Evolutionary conservation across 30 jellyfish, hydroid and myxozoan species (phyloP).

Genomic region (Mastigias papua): DNA sequence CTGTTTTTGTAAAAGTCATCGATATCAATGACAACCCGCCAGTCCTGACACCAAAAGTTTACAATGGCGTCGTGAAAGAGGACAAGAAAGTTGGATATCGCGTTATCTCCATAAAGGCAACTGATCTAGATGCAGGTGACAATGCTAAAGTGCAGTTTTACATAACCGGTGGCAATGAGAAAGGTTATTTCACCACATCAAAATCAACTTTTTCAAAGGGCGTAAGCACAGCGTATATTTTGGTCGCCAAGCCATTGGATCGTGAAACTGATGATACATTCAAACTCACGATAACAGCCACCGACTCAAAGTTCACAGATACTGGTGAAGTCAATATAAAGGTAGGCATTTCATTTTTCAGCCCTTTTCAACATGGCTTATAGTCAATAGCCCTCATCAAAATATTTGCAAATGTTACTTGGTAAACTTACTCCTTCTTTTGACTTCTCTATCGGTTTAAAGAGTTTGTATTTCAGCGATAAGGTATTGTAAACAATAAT

Average conservation of each 20-base stretch:
- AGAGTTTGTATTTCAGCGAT: too few relatives aligned
- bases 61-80: conserved; percentile 73
- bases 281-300: conserved; percentile 82
- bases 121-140: conserved; percentile 96
- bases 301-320: conserved; percentile 80
- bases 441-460: too few relatives aligned
- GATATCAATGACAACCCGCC: conserved; percentile 94
- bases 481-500: too few relatives aligned
- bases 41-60: conserved; percentile 36
- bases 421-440: too few relatives aligned
- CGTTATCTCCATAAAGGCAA: conserved; percentile 76
- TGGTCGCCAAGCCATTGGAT: conserved; percentile 86
- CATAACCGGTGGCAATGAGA: conserved; percentile 88
- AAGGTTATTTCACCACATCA: conserved; percentile 91
- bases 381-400: not conserved
- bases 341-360: conserved; percentile 67
- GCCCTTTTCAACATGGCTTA: not conserved
- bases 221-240: conserved; percentile 81
- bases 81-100: conserved; percentile 53
- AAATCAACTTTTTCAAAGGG: conserved; percentile 83
- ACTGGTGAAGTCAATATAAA: conserved; percentile 73
- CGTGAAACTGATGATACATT: conserved; percentile 83
- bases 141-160: conserved; percentile 83
- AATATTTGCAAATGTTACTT: too few relatives aligned
- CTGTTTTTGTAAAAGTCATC: conserved; percentile 78